These are phyloP conservation scores for Epinotia demarniana DNA, from an alignment of 2,888 invertebrate genomes.

Conservation along the genomic window DNA sequence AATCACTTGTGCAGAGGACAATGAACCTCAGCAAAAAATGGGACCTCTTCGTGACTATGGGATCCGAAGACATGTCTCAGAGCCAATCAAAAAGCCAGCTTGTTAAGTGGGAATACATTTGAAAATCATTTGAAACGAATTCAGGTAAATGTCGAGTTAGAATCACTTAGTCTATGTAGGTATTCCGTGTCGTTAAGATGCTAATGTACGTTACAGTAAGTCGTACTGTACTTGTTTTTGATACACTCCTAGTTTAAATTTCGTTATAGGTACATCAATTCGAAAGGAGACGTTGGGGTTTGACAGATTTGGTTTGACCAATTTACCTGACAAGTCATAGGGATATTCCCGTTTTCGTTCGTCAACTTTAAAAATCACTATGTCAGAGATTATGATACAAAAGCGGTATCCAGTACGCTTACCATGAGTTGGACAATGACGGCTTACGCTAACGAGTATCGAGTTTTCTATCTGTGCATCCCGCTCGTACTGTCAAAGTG, in stretches of 20 bases:
- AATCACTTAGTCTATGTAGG: slow-evolving; percentile 32
- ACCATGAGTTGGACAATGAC: too few species aligned
- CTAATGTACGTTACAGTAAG: slow-evolving; percentile 40
- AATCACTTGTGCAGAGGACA: slow-evolving; percentile 35
- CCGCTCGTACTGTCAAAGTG: too few species aligned
- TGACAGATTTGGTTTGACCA: background rate
- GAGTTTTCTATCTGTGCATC: too few species aligned
- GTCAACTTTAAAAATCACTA: too few species aligned
- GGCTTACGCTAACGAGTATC: too few species aligned
- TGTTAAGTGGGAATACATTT: slow-evolving; percentile 32
- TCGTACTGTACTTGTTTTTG: slow-evolving; percentile 20
- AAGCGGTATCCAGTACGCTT: too few species aligned
- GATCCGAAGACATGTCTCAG: slow-evolving; percentile 26
- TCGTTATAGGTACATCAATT: background rate
- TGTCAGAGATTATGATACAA: too few species aligned
- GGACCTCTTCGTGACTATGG: slow-evolving; percentile 42
- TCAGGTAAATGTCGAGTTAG: slow-evolving; percentile 26
- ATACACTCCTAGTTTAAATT: background rate
- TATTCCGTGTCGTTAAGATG: slow-evolving; percentile 30
- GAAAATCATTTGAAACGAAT: slow-evolving; percentile 19
- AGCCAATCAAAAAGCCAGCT: slow-evolving; percentile 13
- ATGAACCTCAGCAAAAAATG: slow-evolving; percentile 42
- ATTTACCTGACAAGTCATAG: too few species aligned
- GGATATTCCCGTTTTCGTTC: too few species aligned
- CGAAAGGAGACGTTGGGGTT: background rate